These are phyloP conservation scores for Zygothrica quintamaculata DNA, from an alignment of 2,888 invertebrate species.

Conservation along the genomic window DNA sequence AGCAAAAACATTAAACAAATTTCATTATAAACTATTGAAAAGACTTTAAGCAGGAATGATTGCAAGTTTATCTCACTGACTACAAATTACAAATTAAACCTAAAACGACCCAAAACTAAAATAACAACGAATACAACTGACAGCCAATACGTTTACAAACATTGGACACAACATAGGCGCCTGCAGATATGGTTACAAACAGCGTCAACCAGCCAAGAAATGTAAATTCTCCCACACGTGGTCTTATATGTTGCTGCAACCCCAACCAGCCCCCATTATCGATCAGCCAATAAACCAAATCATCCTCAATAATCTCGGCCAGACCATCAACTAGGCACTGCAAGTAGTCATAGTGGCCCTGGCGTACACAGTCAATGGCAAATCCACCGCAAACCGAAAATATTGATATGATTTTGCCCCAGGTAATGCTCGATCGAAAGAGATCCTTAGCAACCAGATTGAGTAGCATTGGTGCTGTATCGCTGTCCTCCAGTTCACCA, in stretches of 20 bases:
- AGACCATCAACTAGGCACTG: conserved; percentile 91
- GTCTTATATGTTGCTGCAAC: conserved; percentile 82
- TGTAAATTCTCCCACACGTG: conserved; percentile 79
- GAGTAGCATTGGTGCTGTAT: conserved; percentile 86
- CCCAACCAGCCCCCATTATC: conserved; percentile 92
- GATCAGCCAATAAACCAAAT: conserved; percentile 90
- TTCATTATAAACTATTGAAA: conserved; percentile 48
- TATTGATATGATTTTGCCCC: conserved; percentile 92
- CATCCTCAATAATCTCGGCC: conserved; percentile 89
- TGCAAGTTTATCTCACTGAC: conserved; percentile 65
- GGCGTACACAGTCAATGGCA: conserved; percentile 91
- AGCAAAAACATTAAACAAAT: conserved; percentile 61
- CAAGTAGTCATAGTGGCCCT: conserved; percentile 91
- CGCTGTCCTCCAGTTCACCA: conserved; percentile 86
- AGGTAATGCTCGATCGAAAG: conserved; percentile 89
- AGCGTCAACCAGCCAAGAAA: conserved; percentile 83
- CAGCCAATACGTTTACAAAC: conserved; percentile 82
- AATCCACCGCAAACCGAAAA: conserved; percentile 93
- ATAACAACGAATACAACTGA: conserved; percentile 83
- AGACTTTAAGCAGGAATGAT: conserved; percentile 68
- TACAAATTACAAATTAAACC: conserved; percentile 40
- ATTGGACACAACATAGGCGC: conserved; percentile 82
- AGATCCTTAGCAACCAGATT: conserved; percentile 90
- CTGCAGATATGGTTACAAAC: conserved; percentile 82
- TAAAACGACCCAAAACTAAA: conserved; percentile 61